Evolutionary conservation across 2,113 vertebrate species (phyloP).

Genomic region (Scophthalmus maximus): DNA sequence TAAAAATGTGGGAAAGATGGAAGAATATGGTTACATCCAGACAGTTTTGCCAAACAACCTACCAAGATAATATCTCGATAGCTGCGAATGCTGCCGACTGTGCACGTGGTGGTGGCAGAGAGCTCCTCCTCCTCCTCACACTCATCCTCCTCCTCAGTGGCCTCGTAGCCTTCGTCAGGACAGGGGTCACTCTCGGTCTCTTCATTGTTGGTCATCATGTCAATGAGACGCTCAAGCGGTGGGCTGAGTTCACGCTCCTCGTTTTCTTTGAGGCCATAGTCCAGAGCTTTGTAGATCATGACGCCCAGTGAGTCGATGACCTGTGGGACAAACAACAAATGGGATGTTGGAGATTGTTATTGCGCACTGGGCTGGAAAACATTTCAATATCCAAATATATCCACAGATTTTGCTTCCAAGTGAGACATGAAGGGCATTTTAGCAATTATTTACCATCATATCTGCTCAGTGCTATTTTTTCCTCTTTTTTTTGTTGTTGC

Average conservation of each 20-base stretch:
- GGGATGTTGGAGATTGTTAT: neutral
- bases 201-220: conserved; percentile 91
- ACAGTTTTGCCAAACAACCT: conserved; percentile 3
- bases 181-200: conserved; percentile 84
- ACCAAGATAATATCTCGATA: conserved; percentile 92
- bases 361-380: neutral
- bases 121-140: conserved; percentile 78
- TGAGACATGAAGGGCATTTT: too few relatives aligned
- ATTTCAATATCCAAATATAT: too few relatives aligned
- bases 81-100: conserved; percentile 78
- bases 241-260: conserved; percentile 96
- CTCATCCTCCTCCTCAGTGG: conserved; percentile 90
- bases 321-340: conserved; percentile 75
- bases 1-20: neutral
- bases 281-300: conserved; percentile 98
- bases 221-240: conserved; percentile 93
- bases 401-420: too few relatives aligned
- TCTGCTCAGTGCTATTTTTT: too few relatives aligned
- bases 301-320: conserved; percentile 96
- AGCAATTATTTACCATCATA: too few relatives aligned
- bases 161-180: conserved; percentile 95
- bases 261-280: conserved; percentile 95
- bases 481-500: too few relatives aligned
- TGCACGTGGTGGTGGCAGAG: neutral
- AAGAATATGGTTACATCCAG: too few relatives aligned